Base-by-base conservation (phyloP, 2,113 vertebrate genomes). In the Climacteris rufus region DNA sequence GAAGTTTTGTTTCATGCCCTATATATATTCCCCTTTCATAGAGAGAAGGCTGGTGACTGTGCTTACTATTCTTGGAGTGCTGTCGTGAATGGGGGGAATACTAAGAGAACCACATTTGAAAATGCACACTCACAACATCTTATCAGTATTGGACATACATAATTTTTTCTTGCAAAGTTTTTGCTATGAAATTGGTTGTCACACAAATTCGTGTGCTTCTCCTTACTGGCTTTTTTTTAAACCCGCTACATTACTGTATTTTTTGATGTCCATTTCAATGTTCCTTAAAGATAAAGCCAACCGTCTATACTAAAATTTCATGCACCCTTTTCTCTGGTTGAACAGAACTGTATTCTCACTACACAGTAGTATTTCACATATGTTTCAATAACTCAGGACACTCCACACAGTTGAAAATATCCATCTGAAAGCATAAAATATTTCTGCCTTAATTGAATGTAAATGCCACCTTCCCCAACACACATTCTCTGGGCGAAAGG, bases 271-370 rank as follows among this genome's bases (percentile, higher is more conserved):
- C 95, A 97, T 97, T 98, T 98, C 97, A 98, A 98, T 98, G 98
- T 98, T 98, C 95, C 97, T 98, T 97, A 97, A 97, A 98, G 98
- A 98, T 98, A 98, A 98, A 98, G 95, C 97, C 91, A 95, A 94
- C 86, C 13, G 96, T 95, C 96, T 96, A 75, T 95, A 95, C 96
- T 89, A 89, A 93, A 98, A 98, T 98, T 98, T 98, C 97, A 98
- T 97, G 97, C 97, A 95, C 90, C 77, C 96, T 96, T 97, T 97
- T 97, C 82, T 96, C 96, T 75, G 49, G 87, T 96, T 96, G 96
- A 97, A 96, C 87, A 65, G 93, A 97, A 97, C 90, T 90, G 93
- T 87, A 94, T 97, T 96, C 96, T 97, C 93, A 89, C 89, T 90
- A 84, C 91, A 87, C 30, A 96, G 95, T 71, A 87, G 89, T 96